Base-by-base conservation (phyloP, 2,797 vertebrate species). In the Syngnathus rostellatus region DNA sequence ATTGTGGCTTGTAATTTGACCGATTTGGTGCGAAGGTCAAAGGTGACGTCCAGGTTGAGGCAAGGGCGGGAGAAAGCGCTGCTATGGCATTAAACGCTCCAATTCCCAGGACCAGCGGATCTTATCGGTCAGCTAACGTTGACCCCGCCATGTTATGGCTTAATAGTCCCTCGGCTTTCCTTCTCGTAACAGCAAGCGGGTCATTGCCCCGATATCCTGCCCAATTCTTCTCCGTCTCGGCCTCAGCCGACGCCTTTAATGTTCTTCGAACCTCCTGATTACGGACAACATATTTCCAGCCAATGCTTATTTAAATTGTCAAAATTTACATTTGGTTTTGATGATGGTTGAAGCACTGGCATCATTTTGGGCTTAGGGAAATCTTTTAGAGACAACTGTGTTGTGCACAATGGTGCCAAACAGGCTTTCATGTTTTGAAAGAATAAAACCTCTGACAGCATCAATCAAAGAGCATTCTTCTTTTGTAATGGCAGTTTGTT, bases 31-130 rank as follows among this genome's bases (percentile, higher is more conserved):
- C 48, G 48, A 75, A 73, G 79, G 68, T 75, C 74, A 14, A 43
- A 63, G 58, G 73, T 81, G 69, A 81, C 61, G 77, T 75, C 50
- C 55, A 61, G 79, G 81, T 83, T 81, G 79, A 82, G 78, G 68
- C 55, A 69, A 69, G 57, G 25, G 63, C 69, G 39, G 37, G 62
- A 55, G 66, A 41, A 68, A 65, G 59, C 57, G 55, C 39, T 64
- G 61, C 67, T 78, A 68, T 62, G 11, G 10, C 40, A 14, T 45
- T 10, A 41, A 61, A 61, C n/a, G 8, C 9, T 39, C 19, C 58
- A 40, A 39, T 60, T 60, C 19, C 31, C 21, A 38, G 12, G 54
- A 3, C 37, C 8, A 1, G 58, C 16, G 11, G 58, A 60, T 60
- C 38, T 60, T 40, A 60, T 60, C 58, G 31, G n/a, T 40, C 58